Base-by-base conservation (phyloP, 2,113 vertebrate genomes). In the Cryptomyrus ogoouensis region DNA sequence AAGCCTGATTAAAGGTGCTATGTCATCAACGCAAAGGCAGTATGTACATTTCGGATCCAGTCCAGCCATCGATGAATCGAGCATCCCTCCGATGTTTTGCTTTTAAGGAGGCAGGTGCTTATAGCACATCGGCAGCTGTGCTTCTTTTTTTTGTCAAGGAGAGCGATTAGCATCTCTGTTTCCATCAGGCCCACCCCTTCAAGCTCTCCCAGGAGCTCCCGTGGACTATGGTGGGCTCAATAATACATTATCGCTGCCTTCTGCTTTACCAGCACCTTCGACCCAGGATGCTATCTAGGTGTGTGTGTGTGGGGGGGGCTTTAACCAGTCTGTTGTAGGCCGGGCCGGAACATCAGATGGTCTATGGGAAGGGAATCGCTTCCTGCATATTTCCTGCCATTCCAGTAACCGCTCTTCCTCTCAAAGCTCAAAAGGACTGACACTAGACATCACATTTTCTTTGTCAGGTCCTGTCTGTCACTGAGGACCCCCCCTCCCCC, bases 181-280 rank as follows among this genome's bases (percentile, higher is more conserved):
- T 92, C 90, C 92, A 93, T 93, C 92, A 92, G 90, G 88, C 46
- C 58, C 8, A 24, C 74, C 42, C 74, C 12, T 46, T 12, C 56
- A 10, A 85, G 50, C 49, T 83, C 49, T 87, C 15, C 27, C 13
- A 53, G 49, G 12, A 49, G 27, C 46, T 47, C 85, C 52, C 50
- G 27, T 56, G 5, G 7, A 21, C 19, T 24, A 42, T 42, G 5
- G 31, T 24, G 31, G 7, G 44, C 5, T 21, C 70, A 89, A 80
- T 80, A 44, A 53, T 52, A 49, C 5, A 31, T 80, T 80, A 80
- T 80, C n/a, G 6, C 46, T 80, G 35, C 44, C 9, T 52, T 19
- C 31, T 89, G n/a, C 24, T 83, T 39, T 84, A 80, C 77, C 77
- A 58, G 52, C 46, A 24, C 77, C 50, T 13, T 27, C 2, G 24